phyloP scores from a whole-genome alignment of 2,888 invertebrate genomes.

The Synanthedon formicaeformis region DNA sequence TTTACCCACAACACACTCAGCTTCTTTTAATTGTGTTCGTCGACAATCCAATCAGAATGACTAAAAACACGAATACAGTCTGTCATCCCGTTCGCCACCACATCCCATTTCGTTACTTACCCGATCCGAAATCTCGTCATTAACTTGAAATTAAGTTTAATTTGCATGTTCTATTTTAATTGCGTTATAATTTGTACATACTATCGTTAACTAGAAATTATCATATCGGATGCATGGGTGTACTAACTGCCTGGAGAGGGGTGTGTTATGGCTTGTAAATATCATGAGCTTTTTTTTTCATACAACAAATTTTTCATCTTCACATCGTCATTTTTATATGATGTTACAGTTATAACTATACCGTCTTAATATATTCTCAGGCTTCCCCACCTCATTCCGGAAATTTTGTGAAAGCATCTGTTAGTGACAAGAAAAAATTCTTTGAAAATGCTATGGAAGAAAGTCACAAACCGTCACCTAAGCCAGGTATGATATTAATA shows the following conservation, averaged over 20 bases:
- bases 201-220: slow-evolving; percentile 25
- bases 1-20: slow-evolving; percentile 51
- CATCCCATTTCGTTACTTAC: slow-evolving; percentile 47
- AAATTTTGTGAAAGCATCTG: slow-evolving; percentile 84
- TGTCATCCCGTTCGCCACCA: slow-evolving; percentile 31
- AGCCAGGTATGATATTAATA: slow-evolving; percentile 74
- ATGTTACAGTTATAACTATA: neutral
- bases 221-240: slow-evolving; percentile 60
- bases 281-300: slow-evolving; percentile 50
- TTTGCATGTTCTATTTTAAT: slow-evolving; percentile 56
- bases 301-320: slow-evolving; percentile 10
- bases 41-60: slow-evolving; percentile 47
- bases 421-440: slow-evolving; percentile 93
- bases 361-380: slow-evolving; percentile 27
- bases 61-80: slow-evolving; percentile 37
- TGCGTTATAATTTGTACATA: slow-evolving; percentile 25
- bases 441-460: slow-evolving; percentile 97
- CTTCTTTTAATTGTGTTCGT: slow-evolving; percentile 70
- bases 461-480: slow-evolving; percentile 85
- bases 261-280: slow-evolving; percentile 56
- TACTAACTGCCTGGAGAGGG: slow-evolving; percentile 47
- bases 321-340: slow-evolving; percentile 5
- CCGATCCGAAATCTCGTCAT: slow-evolving; percentile 33
- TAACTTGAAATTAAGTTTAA: slow-evolving; percentile 60
- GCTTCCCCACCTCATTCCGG: slow-evolving; percentile 78